A percentile compares a stretch with the other conserved stretches of the same genome.
Conservation (phyloP, 2,888 invertebrate species). For the Hesperia comma region DNA sequence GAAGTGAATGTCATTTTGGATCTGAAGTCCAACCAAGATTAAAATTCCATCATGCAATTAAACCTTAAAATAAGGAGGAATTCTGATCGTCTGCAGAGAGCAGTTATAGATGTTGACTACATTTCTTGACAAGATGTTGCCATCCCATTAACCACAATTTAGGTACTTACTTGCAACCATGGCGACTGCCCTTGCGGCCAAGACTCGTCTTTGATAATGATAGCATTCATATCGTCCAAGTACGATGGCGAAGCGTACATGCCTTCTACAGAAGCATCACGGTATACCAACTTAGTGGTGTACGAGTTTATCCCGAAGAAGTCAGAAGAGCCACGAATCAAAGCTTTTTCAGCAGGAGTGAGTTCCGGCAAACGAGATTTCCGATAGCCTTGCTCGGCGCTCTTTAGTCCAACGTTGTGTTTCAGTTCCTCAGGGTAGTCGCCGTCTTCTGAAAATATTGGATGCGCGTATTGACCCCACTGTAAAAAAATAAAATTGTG, state of each 20-base stretch:
- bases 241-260: conserved; percentile 67
- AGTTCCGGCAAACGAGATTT: conserved; percentile 77
- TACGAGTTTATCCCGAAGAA: conserved; percentile 88
- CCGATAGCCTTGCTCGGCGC: conserved; percentile 71
- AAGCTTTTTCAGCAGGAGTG: conserved; percentile 81
- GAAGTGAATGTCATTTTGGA: too few species aligned
- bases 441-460: conserved; percentile 71
- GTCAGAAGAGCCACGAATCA: conserved; percentile 85
- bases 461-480: conserved; percentile 69
- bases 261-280: conserved; percentile 64
- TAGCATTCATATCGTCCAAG: conserved; percentile 63
- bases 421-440: conserved; percentile 78
- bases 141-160: neutral
- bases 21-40: too few species aligned
- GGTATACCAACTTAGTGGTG: conserved; percentile 74
- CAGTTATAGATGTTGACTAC: too few species aligned
- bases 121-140: too few species aligned
- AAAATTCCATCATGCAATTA: too few species aligned
- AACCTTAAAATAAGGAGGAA: too few species aligned
- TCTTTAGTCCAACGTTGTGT: conserved; percentile 69
- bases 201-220: conserved; percentile 55
- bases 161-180: conserved; percentile 62
- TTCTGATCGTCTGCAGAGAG: too few species aligned
- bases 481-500: neutral
- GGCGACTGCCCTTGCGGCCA: conserved; percentile 61